Evolutionary conservation across 1,140 invertebrate genomes (phyloP).

Genomic region (Caenorhabditis inopinata): DNA sequence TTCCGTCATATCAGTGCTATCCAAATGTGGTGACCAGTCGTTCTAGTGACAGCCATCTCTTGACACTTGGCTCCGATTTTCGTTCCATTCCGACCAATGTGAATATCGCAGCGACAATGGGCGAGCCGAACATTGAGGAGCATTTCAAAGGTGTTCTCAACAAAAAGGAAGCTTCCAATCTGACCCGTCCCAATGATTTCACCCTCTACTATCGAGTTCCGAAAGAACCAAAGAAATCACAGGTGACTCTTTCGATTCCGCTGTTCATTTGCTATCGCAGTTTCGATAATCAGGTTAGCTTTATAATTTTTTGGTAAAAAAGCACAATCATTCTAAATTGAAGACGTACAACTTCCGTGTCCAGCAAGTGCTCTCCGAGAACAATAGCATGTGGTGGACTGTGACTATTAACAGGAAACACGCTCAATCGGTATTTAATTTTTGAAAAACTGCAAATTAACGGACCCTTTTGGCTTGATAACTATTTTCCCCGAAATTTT

Average conservation of each 20-base stretch:
- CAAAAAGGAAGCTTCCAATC: background rate
- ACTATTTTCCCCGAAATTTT: too few relatives aligned
- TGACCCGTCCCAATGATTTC: background rate
- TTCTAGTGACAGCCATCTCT: background rate
- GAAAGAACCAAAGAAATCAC: background rate
- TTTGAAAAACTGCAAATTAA: too few relatives aligned
- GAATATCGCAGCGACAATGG: background rate
- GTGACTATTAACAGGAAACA: background rate
- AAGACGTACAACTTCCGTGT: background rate
- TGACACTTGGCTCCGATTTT: background rate
- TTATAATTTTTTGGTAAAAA: background rate
- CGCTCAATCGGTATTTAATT: slow-evolving; percentile 14
- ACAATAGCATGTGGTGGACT: slow-evolving; percentile 17
- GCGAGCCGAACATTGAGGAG: background rate
- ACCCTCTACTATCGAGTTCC: background rate
- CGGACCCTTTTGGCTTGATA: too few relatives aligned
- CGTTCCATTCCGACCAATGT: background rate
- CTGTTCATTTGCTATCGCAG: slow-evolving; percentile 8
- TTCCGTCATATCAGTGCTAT: too few relatives aligned
- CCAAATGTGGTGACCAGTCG: too few relatives aligned
- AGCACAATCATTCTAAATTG: background rate
- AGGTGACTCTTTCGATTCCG: background rate
- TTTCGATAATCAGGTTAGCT: background rate
- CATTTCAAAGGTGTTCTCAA: background rate
- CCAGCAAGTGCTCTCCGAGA: slow-evolving; percentile 7